Evolutionary conservation across 2,113 vertebrate genomes (phyloP).

Genomic region (Struthidea cinerea): DNA sequence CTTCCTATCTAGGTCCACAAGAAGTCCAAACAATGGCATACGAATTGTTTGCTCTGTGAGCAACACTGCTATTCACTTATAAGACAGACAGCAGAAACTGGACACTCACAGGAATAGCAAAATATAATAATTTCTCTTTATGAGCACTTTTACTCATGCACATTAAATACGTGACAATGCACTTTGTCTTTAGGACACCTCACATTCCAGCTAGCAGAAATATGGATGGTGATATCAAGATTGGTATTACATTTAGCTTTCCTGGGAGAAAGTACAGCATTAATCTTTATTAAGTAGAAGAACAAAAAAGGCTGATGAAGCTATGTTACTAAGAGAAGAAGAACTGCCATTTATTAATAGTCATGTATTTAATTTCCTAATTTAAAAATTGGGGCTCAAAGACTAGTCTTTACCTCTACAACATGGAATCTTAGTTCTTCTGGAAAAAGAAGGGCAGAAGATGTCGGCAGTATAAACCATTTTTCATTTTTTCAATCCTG

Average conservation of each 20-base stretch:
- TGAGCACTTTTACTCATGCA: conserved; percentile 1
- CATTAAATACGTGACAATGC: not conserved
- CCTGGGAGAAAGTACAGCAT: not conserved
- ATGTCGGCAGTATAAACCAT: not conserved
- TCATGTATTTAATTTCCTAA: not conserved
- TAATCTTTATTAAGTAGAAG: conserved; percentile 19
- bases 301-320: conserved; percentile 8
- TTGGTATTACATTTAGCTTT: conserved; percentile 9
- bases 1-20: not conserved
- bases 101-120: not conserved
- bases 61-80: not conserved
- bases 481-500: not conserved
- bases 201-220: conserved; percentile 28
- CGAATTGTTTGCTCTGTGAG: not conserved
- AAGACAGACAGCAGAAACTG: not conserved
- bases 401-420: not conserved
- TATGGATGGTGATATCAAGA: conserved; percentile 20
- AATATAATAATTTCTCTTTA: conserved; percentile 32
- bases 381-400: not conserved
- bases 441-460: not conserved
- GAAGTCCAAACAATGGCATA: not conserved
- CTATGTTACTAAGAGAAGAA: not conserved
- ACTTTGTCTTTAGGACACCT: conserved; percentile 26
- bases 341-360: not conserved
- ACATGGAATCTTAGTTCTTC: not conserved